Percentiles rank a stretch among this genome's conserved stretches.
phyloP scores from a whole-genome alignment of 2,888 invertebrate genomes.

The Drosophila crucigera region DNA sequence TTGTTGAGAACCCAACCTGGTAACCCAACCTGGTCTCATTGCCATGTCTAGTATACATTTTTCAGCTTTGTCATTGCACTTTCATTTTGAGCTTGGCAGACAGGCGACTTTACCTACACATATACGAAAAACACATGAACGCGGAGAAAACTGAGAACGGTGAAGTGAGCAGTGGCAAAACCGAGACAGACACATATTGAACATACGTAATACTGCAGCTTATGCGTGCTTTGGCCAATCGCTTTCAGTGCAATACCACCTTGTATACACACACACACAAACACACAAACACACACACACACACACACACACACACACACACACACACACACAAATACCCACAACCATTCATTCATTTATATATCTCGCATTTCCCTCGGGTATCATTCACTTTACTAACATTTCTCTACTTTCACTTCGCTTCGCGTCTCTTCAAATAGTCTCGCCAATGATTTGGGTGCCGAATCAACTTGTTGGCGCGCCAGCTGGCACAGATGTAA shows the following conservation, averaged over 20 bases:
- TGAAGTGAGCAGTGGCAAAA: not conserved
- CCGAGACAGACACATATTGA: slow-evolving; percentile 54
- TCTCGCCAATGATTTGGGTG: slow-evolving; percentile 97
- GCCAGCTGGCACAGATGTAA: slow-evolving; percentile 95
- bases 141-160: not conserved
- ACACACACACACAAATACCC: not conserved
- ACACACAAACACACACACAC: not conserved
- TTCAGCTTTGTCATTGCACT: slow-evolving; percentile 80
- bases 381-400: slow-evolving; percentile 67
- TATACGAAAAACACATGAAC: slow-evolving; percentile 7
- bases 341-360: slow-evolving; percentile 1
- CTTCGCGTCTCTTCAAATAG: slow-evolving; percentile 85
- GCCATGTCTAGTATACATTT: slow-evolving; percentile 58
- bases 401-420: slow-evolving; percentile 16
- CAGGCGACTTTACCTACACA: slow-evolving; percentile 17
- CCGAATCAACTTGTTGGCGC: slow-evolving; percentile 97
- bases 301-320: not conserved
- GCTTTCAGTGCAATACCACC: slow-evolving; percentile 57
- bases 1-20: slow-evolving; percentile 1
- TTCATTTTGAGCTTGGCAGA: slow-evolving; percentile 67
- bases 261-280: slow-evolving; percentile 3
- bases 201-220: slow-evolving; percentile 66
- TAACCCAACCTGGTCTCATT: slow-evolving; percentile 31
- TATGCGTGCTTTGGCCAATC: slow-evolving; percentile 72
- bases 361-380: slow-evolving; percentile 35